Conservation (phyloP, 1,140 invertebrate genomes). For the Reticulitermes speratus region DNA sequence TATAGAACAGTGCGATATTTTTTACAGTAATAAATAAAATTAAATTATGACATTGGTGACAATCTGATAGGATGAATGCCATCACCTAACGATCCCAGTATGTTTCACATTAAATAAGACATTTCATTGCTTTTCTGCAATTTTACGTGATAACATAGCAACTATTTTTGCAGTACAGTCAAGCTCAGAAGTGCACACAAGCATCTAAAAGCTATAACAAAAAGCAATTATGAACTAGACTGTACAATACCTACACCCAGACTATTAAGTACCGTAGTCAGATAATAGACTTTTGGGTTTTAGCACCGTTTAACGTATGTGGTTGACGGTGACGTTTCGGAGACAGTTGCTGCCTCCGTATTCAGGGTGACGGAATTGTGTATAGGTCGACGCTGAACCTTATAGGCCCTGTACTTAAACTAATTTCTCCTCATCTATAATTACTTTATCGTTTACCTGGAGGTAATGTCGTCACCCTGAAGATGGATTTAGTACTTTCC, state of each 20-base stretch:
- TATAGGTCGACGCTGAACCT: no score
- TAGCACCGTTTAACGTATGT: no score
- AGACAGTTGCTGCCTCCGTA: no score
- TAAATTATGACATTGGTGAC: not conserved
- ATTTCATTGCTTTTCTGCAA: not conserved
- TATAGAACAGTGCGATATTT: not conserved
- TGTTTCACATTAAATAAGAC: not conserved
- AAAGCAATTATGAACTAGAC: constrained; percentile 6
- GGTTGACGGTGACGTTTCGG: no score
- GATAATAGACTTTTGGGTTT: no score
- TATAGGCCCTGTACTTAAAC: no score
- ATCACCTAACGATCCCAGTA: not conserved
- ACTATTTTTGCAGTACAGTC: not conserved
- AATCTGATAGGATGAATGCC: not conserved
- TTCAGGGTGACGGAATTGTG: no score
- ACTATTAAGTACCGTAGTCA: not conserved
- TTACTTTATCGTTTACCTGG: no score
- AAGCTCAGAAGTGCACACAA: not conserved
- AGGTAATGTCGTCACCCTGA: no score
- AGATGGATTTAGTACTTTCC: no score
- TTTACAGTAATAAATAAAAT: not conserved
- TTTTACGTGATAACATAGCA: not conserved
- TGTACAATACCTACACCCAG: not conserved
- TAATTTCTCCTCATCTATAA: no score
- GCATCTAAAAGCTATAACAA: not conserved